A percentile compares a stretch with the other conserved stretches of the same genome.
phyloP scores from a whole-genome alignment of 2,797 vertebrate species.

The Rhinogobio ventralis region DNA sequence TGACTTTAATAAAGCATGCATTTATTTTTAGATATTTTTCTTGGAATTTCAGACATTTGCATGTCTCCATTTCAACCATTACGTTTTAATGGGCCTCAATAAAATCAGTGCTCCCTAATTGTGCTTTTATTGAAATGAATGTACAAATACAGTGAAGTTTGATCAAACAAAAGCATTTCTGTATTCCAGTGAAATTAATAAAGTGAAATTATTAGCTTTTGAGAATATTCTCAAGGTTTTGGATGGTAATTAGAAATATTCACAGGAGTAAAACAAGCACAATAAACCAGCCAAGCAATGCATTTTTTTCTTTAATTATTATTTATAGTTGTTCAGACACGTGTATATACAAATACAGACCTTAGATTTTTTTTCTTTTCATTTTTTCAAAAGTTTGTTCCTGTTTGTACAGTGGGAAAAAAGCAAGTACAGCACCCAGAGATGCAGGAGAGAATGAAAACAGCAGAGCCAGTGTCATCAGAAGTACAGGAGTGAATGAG shows the following conservation, averaged over 20 bases:
- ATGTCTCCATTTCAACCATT: not conserved
- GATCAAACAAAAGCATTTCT: not conserved
- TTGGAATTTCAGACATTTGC: not conserved
- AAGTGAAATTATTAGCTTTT: too few relatives aligned
- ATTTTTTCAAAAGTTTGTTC: constrained; percentile 74
- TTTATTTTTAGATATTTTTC: not conserved
- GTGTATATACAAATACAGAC: constrained; percentile 99
- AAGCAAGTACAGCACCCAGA: constrained; percentile 90
- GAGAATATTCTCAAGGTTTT: not conserved
- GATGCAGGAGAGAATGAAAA: constrained; percentile 75
- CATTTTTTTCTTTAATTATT: constrained; percentile 81
- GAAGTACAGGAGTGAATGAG: too few relatives aligned
- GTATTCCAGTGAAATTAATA: too few relatives aligned
- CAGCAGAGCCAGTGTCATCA: constrained; percentile 18
- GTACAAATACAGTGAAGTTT: not conserved
- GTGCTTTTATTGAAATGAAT: not conserved
- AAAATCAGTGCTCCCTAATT: not conserved
- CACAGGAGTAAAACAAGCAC: constrained; percentile 18
- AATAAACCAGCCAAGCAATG: constrained; percentile 84
- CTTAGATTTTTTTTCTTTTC: constrained; percentile 76
- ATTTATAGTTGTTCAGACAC: constrained; percentile 98
- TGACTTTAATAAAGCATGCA: not conserved
- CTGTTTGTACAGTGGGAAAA: constrained; percentile 92
- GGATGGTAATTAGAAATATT: not conserved
- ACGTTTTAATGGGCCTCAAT: not conserved